A percentile compares a stretch with the other conserved stretches of the same genome.
These are phyloP conservation scores for Sminthurides bifidus DNA, from an alignment of 1,140 invertebrate species.

Conservation along the genomic window DNA sequence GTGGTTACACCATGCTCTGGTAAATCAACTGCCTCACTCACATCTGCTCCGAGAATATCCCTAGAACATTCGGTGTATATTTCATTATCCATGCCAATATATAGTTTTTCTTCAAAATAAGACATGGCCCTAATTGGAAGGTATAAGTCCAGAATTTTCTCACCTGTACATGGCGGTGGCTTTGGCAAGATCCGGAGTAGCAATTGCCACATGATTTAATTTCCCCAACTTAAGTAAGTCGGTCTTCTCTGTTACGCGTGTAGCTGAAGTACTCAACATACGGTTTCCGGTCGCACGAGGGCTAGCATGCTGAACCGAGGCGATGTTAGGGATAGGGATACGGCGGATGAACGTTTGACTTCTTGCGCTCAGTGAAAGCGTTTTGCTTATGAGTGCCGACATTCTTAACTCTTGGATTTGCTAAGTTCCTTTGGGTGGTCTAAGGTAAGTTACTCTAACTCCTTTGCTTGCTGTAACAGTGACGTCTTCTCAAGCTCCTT, in stretches of 20 bases:
- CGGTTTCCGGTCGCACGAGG: too few species aligned
- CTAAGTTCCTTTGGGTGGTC: neutral
- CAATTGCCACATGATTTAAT: constrained; percentile 51
- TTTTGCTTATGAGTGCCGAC: neutral
- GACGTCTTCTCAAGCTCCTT: constrained; percentile 6
- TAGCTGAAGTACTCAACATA: neutral
- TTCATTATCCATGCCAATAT: neutral
- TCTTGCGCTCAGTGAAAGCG: neutral
- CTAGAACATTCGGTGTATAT: constrained; percentile 20
- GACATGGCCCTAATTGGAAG: neutral
- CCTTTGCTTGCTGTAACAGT: too few species aligned
- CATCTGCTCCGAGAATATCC: constrained; percentile 45
- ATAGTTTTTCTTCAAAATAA: neutral
- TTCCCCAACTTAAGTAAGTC: constrained; percentile 38
- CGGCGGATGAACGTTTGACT: neutral
- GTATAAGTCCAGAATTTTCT: neutral
- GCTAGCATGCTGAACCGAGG: too few species aligned
- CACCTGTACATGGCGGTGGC: constrained; percentile 42
- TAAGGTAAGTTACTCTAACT: constrained; percentile 9
- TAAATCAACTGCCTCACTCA: constrained; percentile 38
- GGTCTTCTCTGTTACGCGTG: neutral
- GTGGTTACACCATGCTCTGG: constrained; percentile 51
- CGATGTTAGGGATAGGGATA: neutral
- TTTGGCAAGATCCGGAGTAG: constrained; percentile 45
- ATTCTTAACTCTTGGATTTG: neutral